Evolutionary conservation across 2,888 invertebrate species (phyloP), one percentile per base, ranked within the genome.

Genomic region (Rotaria sp.): DNA sequence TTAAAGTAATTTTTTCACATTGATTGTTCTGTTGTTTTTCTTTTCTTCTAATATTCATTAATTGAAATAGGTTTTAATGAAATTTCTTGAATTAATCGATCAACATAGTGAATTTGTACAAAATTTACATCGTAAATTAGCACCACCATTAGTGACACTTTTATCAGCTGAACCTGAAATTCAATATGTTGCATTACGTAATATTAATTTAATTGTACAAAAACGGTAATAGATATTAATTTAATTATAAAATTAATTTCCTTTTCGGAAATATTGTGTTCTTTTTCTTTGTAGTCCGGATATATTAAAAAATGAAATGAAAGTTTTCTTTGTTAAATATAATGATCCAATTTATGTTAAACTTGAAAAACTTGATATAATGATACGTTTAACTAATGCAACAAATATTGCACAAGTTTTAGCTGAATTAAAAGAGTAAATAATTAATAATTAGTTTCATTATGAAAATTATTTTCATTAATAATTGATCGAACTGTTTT

Each of bases 291-390:
- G 89, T n/a, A 91, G 97, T 80, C 96, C 98, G 0, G 99, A 99
- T 87, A 98, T 99, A 88, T 92, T 99, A 84, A 99, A 99, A 91
- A 97, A 98, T 90, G 99, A 99, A 92, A 98, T 99, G 98, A 99
- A 99, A 93, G 96, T 96, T 85, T 99, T 99, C 93, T 99, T 99
- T 91, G 99, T 99, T 67, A 99, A 99, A 90, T 99, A 99, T 93
- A 99, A 99, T 91, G 99, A 99, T 92, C 99, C 99, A 0, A 99
- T 99, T 91, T 99, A 99, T 91, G 99, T 99, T 80, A 99, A 99
- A 91, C 93, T 99, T 87, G 99, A 99, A 91, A 99, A 99, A 91
- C 90, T 99, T 89, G 99, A 99, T 91, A 99, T 99, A 87, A 99
- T 99, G 98, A 99, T 99, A 89, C 94, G 99, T 35, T 93, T 99